Base-by-base conservation (phyloP, 2,888 invertebrate species). In the Pandemis heparana region DNA sequence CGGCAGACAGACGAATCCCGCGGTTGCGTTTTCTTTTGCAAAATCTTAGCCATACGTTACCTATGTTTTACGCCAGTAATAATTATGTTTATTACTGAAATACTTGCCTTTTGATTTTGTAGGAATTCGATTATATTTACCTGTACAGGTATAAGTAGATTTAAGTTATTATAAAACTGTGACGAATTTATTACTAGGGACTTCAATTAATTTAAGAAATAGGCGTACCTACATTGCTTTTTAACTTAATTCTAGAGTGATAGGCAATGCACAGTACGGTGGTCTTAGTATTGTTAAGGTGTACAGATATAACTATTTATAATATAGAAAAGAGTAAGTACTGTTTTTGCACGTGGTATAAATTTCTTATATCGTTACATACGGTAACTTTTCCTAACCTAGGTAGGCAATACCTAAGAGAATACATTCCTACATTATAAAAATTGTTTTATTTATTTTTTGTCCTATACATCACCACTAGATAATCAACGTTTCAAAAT, bases 131-230 rank as follows among this genome's bases (percentile, higher is more conserved):
- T 56, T 23, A 46, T 38, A n/a, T 64, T 46, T 63, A 12, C 0
- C 16, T 23, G 32, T 12, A 9, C 12, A 41, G 10, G 0, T 7
- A 18, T 32, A 48, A 8, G 14, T 32, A 46, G 23, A 18, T 3
- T 64, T 64, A 64, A 67, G 56, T 48, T 39, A 68, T 46, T 63
- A 63, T 67, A 68, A 70, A 71, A 75, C 76, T 79, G 74, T 79
- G 78, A 90, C 89, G 90, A 90, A 90, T 90, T 90, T 90, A 90
- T 85, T 86, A 87, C 87, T 88, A 86, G 85, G 79, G 68, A 73
- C 63, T 73, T 63, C 46, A 63, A 59, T 12, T 68, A 67, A 69
- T 70, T n/a, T 64, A 69, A 69, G 48, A 10, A 51, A 23, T 23
- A 18, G 23, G 23, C 1, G 18, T n/a, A 53, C 9, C 16, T 18